These are phyloP conservation scores for Hozukius guyotensis DNA, from an alignment of 2,797 vertebrate genomes.

Conservation along the genomic window DNA sequence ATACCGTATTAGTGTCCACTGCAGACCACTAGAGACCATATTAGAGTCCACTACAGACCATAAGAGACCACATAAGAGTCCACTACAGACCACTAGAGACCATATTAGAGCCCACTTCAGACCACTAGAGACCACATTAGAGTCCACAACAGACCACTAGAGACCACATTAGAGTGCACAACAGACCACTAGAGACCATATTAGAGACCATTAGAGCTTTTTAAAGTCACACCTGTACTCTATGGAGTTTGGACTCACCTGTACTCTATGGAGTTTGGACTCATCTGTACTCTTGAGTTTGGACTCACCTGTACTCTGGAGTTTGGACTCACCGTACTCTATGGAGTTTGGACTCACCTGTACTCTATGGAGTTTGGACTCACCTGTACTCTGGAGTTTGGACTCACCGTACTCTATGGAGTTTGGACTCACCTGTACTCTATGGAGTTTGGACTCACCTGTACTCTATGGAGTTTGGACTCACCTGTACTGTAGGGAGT, in stretches of 20 bases:
- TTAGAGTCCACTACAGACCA: too few species aligned
- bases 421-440: not conserved
- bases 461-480: not conserved
- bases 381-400: not conserved
- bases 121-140: not conserved
- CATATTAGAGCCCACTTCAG: too few species aligned
- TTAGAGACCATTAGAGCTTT: not conserved
- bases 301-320: not conserved
- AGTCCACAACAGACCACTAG: conserved; percentile 79
- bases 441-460: not conserved
- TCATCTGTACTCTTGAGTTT: not conserved
- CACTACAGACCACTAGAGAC: too few species aligned
- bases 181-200: not conserved
- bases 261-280: not conserved
- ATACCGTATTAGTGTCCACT: too few species aligned
- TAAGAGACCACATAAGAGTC: too few species aligned
- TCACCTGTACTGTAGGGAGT: not conserved
- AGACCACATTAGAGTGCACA: not conserved
- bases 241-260: not conserved
- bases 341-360: not conserved
- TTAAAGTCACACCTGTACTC: not conserved
- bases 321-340: not conserved
- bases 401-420: not conserved
- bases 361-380: not conserved
- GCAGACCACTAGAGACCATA: too few species aligned